Percentiles rank a stretch among this genome's conserved stretches.
Evolutionary conservation across 2,113 vertebrate genomes (phyloP).

Genomic region (Ursus arctos): DNA sequence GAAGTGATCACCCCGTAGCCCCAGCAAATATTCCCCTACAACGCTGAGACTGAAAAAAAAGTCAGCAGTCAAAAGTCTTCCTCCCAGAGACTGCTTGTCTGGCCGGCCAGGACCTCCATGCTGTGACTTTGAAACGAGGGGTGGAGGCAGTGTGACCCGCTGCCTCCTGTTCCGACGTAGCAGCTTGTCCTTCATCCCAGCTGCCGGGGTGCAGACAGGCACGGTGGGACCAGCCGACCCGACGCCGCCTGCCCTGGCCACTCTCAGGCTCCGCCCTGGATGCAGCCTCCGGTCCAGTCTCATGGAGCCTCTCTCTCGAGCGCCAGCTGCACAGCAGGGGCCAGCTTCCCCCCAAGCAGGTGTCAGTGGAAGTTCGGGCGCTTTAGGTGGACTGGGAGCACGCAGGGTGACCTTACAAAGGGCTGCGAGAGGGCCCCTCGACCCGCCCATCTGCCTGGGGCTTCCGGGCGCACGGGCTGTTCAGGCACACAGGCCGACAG

Average conservation of each 20-base stretch:
- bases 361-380: fast-evolving
- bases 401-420: fast-evolving
- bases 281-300: background rate
- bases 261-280: background rate
- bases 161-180: background rate
- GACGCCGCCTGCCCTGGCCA: background rate
- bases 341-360: fast-evolving
- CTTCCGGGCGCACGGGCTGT: fast-evolving
- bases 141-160: background rate
- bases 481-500: background rate
- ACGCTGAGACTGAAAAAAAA: background rate
- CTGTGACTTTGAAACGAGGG: background rate
- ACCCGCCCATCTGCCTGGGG: fast-evolving
- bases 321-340: background rate
- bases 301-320: no score
- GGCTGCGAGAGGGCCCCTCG: fast-evolving
- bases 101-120: background rate
- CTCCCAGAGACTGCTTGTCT: background rate
- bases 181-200: background rate
- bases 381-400: fast-evolving
- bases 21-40: conserved; percentile 1
- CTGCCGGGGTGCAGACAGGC: background rate
- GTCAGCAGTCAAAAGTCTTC: background rate
- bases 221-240: no score
- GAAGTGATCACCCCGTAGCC: background rate